Base-by-base conservation (phyloP, 64 coral and sea anemone species). In the Montipora efflorescens region DNA sequence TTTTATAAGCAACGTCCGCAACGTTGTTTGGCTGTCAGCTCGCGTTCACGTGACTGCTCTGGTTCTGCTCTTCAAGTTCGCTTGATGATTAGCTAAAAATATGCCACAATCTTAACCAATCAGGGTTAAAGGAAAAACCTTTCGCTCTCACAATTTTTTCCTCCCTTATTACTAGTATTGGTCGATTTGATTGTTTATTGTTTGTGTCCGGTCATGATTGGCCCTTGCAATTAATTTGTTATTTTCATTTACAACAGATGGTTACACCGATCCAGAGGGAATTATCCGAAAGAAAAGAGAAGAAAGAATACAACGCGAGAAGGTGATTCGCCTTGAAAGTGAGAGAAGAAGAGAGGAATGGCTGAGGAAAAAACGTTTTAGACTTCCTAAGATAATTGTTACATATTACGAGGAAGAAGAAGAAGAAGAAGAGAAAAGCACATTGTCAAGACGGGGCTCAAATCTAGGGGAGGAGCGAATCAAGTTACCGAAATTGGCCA, bases 281-380 rank as follows among this genome's bases (percentile, higher is more conserved):
- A 47, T 75, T 11, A 91, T 98, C 50, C 87, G 68, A 49, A 87
- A 95, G 92, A 98, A 94, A 88, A 89, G 95, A 8, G 82, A 93
- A 9, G 91, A 93, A 78, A 73, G 82, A 19, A 70, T 90, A 43
- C 59, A 90, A 68, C 81, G 80, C 51, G 93, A 95, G 13, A 52
- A 77, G 62, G 12, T 90, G 49, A 74, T 85, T 50, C 91, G 91
- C 43, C 18, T 86, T 23, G 95, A 97, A 64, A 94, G 46, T 69
- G 95, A 88, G 89, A 94, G 91, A 77, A 80, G 14, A 82, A 78
- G 67, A 57, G 88, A 16, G 62, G 87, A 94, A 72, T 70, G 18
- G 47, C 48, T 94, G 13, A 80, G 21, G 52, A 94, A 91, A 7
- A 82, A 87, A 84, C 50, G 92, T 16, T 64, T 88, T 51, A 94